Conservation (phyloP, 53 echinoderm and acorn worm genomes). For the Echinarachnius parma region DNA sequence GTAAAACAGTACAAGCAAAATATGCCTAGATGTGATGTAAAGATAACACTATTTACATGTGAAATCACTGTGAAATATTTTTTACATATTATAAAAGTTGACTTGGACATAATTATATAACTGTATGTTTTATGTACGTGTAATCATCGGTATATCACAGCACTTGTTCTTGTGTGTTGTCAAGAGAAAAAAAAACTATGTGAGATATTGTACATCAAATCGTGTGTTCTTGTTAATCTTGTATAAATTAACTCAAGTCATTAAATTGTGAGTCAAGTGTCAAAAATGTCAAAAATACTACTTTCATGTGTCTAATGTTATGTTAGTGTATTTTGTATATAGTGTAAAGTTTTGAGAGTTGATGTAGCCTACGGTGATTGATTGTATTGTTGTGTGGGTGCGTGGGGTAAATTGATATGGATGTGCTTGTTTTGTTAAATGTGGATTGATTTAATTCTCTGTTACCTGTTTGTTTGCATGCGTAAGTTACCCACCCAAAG, state of each 20-base stretch:
- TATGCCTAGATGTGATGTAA: too few species aligned
- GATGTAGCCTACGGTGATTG: too few species aligned
- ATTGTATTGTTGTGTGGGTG: too few species aligned
- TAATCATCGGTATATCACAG: too few species aligned
- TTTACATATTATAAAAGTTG: slow-evolving; percentile 23
- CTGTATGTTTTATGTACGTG: slow-evolving; percentile 11
- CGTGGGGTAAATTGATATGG: too few species aligned
- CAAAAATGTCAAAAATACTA: neutral
- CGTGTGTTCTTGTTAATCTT: slow-evolving; percentile 33
- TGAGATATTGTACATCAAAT: slow-evolving; percentile 9
- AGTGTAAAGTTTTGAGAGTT: too few species aligned
- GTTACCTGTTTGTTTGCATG: too few species aligned
- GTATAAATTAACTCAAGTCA: slow-evolving; percentile 40
- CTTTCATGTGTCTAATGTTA: neutral
- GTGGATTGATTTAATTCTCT: too few species aligned
- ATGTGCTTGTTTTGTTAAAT: too few species aligned
- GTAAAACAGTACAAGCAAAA: too few species aligned
- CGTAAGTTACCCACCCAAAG: too few species aligned
- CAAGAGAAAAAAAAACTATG: slow-evolving; percentile 17
- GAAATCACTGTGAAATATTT: slow-evolving; percentile 11
- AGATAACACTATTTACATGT: too few species aligned
- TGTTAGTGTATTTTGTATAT: neutral
- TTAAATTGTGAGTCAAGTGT: slow-evolving; percentile 35
- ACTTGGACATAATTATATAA: neutral
- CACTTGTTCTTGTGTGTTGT: slow-evolving; percentile 24